These are phyloP conservation scores for Delichon dasypus DNA, from an alignment of 2,797 vertebrate species.

Conservation along the genomic window DNA sequence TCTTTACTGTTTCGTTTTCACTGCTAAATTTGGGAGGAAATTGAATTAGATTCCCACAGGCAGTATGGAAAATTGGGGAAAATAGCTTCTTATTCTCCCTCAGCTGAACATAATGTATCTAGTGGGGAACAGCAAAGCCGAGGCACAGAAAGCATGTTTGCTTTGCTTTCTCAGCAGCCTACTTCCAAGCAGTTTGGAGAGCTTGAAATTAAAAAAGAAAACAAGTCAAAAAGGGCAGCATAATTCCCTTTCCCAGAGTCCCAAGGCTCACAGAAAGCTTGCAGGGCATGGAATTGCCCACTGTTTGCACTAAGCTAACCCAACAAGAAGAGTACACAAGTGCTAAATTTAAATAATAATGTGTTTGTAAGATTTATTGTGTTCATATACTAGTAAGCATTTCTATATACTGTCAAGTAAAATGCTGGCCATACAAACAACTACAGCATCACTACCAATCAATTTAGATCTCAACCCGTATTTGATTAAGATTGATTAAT, in stretches of 20 bases:
- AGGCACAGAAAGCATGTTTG: not conserved
- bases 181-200: constrained; percentile 57
- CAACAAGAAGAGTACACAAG: not conserved
- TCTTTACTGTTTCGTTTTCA: constrained; percentile 77
- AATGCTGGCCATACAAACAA: not conserved
- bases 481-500: not conserved
- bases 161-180: constrained; percentile 47
- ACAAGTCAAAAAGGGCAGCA: not conserved
- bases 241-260: not conserved
- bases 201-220: constrained; percentile 55
- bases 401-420: not conserved
- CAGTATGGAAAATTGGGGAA: constrained; percentile 83
- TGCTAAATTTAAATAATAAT: not conserved
- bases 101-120: constrained; percentile 76
- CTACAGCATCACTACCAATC: not conserved
- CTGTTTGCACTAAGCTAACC: not conserved
- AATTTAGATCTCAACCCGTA: not conserved
- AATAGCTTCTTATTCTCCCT: constrained; percentile 81
- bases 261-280: not conserved
- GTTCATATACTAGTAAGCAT: not conserved
- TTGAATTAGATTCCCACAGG: constrained; percentile 86
- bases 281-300: not conserved
- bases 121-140: constrained; percentile 53
- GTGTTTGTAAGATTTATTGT: not conserved
- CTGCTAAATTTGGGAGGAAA: constrained; percentile 80